Base-by-base conservation (phyloP, 2,113 vertebrate species). In the Seriola rivoliana region DNA sequence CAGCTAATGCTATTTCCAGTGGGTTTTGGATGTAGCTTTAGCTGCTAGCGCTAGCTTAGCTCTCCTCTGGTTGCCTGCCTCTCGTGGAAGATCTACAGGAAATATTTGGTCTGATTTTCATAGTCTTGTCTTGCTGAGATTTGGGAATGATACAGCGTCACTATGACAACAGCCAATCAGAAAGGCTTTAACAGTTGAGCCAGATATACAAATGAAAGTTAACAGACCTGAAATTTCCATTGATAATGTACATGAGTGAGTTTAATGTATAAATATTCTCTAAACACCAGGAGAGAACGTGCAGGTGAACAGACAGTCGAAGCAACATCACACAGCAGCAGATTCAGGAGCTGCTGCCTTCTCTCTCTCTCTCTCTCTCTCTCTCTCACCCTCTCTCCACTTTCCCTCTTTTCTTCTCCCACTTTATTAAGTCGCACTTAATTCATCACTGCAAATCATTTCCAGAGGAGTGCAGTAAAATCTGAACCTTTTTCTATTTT, bases 381-480 rank as follows among this genome's bases (percentile, higher is more conserved):
- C 17, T 40, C 25, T 60, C 2, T 3, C 54, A 1, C 23, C 4
- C 55, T 6, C 21, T 10, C 4, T 59, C 71, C 66, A 3, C 55
- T 40, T 5, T 38, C 21, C 14, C 25, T 48, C 52, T 44, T 23
- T 38, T 57, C 48, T 29, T 64, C 25, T 64, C 65, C 67, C 67
- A n/a, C 42, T 71, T 70, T 60, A 57, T 88, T 44, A 57, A 81
- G 82, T 78, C 71, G 1, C 50, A 69, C 59, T 87, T 67, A 78
- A 77, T 88, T 62, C 50, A 40, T 81, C 64, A 63, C 70, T 66
- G 66, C 52, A 80, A 64, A 87, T 77, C 0, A 46, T 50, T 84
- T 84, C 80, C 81, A 89, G 84, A 65, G 48, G 67, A 84, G 14
- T 72, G 68, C 73, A 70, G 63, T 80, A 66, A 77, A 91, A 84